Conservation (phyloP, 2,888 invertebrate species). For the Cataglyphis altisquamis region DNA sequence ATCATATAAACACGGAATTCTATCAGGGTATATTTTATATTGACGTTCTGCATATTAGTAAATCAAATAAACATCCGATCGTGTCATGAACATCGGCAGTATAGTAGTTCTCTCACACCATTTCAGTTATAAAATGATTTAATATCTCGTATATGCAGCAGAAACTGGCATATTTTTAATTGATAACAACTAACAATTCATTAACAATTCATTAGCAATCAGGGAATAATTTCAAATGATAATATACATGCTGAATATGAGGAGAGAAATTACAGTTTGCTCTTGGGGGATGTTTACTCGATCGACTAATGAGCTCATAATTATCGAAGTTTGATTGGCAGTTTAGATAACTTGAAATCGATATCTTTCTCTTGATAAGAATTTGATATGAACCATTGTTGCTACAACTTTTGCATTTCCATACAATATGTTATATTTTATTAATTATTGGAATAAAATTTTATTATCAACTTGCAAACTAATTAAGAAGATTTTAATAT, state of each 20-base stretch:
- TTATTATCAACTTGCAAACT: not conserved
- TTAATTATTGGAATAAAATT: slow-evolving; percentile 8
- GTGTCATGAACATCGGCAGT: slow-evolving; percentile 10
- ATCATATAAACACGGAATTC: not conserved
- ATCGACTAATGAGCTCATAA: slow-evolving; percentile 32
- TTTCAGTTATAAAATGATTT: slow-evolving; percentile 40
- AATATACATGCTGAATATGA: not conserved
- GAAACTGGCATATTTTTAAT: slow-evolving; percentile 33
- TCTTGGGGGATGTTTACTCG: slow-evolving; percentile 6
- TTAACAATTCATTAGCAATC: slow-evolving; percentile 16
- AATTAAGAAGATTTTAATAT: not conserved
- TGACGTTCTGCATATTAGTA: slow-evolving; percentile 19
- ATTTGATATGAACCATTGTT: not conserved
- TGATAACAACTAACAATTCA: slow-evolving; percentile 39
- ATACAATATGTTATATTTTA: not conserved
- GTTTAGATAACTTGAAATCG: slow-evolving; percentile 7
- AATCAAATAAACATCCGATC: slow-evolving; percentile 32
- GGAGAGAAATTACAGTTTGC: slow-evolving; percentile 23
- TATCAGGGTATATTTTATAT: slow-evolving; percentile 10
- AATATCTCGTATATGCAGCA: slow-evolving; percentile 17
- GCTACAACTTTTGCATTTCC: not conserved
- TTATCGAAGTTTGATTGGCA: slow-evolving; percentile 13
- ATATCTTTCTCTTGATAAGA: not conserved
- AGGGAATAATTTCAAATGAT: slow-evolving; percentile 20
- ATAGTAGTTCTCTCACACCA: not conserved